Percentiles rank a stretch among this genome's conserved stretches.
phyloP scores from a whole-genome alignment of 2,888 invertebrate species.

The Metacarcinus magister region DNA sequence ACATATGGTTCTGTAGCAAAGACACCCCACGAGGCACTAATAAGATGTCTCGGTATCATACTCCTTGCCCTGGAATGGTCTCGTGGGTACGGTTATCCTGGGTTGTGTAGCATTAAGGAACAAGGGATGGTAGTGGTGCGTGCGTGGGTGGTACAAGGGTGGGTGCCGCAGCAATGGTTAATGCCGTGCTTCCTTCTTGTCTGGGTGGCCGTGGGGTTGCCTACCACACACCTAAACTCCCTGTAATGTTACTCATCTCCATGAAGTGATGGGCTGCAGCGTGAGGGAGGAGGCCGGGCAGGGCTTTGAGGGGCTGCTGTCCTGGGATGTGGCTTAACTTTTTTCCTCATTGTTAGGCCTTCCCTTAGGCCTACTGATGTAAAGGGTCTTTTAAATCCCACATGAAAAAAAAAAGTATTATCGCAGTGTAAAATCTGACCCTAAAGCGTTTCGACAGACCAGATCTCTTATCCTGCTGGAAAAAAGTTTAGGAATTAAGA shows the following conservation, averaged over 20 bases:
- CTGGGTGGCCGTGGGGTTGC: conserved; percentile 47
- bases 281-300: not conserved
- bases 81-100: not conserved
- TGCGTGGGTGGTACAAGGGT: not conserved
- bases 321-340: not conserved
- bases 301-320: not conserved
- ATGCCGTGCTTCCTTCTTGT: conserved; percentile 55
- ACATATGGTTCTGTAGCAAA: not conserved
- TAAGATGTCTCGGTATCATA: not conserved
- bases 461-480: not conserved
- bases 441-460: not conserved
- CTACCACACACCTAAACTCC: not conserved
- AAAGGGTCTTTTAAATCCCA: conserved; percentile 48
- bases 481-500: not conserved
- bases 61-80: not conserved
- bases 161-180: conserved; percentile 51
- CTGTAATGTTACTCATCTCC: not conserved
- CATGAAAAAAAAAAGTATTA: conserved; percentile 53
- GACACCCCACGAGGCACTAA: not conserved
- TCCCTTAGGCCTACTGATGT: conserved; percentile 49
- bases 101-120: not conserved
- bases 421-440: conserved; percentile 41
- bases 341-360: conserved; percentile 42
- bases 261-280: not conserved
- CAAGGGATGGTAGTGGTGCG: conserved; percentile 30